Base-by-base conservation (phyloP, 2,888 invertebrate genomes). In the Lapara coniferarum region DNA sequence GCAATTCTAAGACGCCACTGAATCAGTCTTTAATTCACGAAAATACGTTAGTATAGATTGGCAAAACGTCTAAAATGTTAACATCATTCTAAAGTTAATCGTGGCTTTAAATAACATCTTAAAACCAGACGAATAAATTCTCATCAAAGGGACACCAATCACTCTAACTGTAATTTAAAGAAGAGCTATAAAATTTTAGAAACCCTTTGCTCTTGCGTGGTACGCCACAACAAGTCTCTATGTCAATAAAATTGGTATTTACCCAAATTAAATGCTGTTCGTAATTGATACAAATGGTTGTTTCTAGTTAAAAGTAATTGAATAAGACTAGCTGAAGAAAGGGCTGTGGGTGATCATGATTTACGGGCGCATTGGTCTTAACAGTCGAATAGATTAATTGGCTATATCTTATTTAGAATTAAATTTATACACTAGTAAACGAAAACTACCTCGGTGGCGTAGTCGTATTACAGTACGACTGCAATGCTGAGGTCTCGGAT, bases 211-310 rank as follows among this genome's bases (percentile, higher is more conserved):
- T 73, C 72, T 77, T 75, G 75, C 72, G 73, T 83, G 74, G 78
- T 76, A 77, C 80, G 85, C 89, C 87, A 88, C 86, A 88, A 86
- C 87, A 86, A 89, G 88, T 87, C 81, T 85, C 79, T 81, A 80
- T 83, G 81, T 77, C 90, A 90, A 89, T 92, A 90, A 91, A 92
- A 91, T 90, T 91, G 90, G 88, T 91, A 90, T 92, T 91, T 90
- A 89, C 88, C 89, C 85, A 90, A 92, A 92, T 92, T 92, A 90
- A 92, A 86, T 84, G 85, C 81, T 78, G 83, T 74, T 78, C 83
- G 85, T 90, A 92, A 93, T 93, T 93, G 93, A 93, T 88, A 93
- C 86, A 90, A 93, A 93, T 93, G 92, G 91, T 81, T 87, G 89
- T 91, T 90, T 83, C 87, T 87, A 90, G 89, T 93, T 93, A 88